A percentile compares a stretch with the other conserved stretches of the same genome.
These are phyloP conservation scores for Porites rus DNA, from an alignment of 92 coral and sea anemone species.

Conservation along the genomic window DNA sequence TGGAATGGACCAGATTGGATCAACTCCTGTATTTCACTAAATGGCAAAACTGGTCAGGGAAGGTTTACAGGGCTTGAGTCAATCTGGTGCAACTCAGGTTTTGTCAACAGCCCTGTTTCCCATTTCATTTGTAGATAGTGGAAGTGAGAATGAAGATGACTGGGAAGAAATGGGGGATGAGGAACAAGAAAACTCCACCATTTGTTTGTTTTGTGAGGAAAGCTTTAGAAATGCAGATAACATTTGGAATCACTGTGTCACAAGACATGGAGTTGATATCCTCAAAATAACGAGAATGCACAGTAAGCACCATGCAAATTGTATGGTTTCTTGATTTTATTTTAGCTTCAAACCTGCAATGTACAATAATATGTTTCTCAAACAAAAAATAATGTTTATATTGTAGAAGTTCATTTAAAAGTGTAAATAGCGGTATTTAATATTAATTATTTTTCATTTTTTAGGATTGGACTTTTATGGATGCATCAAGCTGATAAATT, in stretches of 20 bases:
- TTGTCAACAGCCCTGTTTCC: background rate
- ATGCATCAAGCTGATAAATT: constrained; percentile 86
- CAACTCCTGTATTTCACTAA: no score
- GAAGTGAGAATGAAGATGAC: constrained; percentile 89
- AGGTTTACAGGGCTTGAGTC: no score
- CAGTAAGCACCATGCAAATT: constrained; percentile 55
- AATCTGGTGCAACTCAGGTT: no score
- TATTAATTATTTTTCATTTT: background rate
- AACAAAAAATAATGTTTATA: no score
- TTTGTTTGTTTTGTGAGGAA: constrained; percentile 86
- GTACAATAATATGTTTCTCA: no score
- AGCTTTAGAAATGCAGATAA: constrained; percentile 62
- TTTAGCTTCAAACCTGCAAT: no score
- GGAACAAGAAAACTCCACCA: constrained; percentile 49
- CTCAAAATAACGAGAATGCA: constrained; percentile 51
- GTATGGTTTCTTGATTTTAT: background rate
- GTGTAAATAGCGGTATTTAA: background rate
- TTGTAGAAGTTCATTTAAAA: background rate
- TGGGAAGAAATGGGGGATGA: constrained; percentile 84
- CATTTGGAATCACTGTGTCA: constrained; percentile 78
- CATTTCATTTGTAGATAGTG: constrained; percentile 38
- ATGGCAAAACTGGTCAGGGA: no score
- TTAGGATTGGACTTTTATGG: constrained; percentile 96
- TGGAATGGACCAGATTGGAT: no score
- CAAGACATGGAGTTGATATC: constrained; percentile 75